Percentiles rank a stretch among this genome's conserved stretches.
These are phyloP conservation scores for Eospalax fontanierii DNA, from an alignment of 2,797 vertebrate genomes.

Conservation along the genomic window DNA sequence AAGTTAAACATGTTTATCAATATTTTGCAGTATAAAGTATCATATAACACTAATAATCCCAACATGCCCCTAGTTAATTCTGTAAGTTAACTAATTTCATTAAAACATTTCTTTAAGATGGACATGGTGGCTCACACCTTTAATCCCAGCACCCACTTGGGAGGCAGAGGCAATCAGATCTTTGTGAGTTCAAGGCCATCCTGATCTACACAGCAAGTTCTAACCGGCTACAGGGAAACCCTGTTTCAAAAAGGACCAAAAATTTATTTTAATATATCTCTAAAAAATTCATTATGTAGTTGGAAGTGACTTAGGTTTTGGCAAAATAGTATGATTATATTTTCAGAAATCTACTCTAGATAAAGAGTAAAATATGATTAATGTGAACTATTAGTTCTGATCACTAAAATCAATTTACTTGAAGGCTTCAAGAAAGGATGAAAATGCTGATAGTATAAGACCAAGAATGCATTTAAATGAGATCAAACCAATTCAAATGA, in stretches of 20 bases:
- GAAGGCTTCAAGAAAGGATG: conserved; percentile 40
- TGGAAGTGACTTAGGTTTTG: conserved; percentile 61
- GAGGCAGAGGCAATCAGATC: too few species aligned
- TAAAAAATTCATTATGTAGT: conserved; percentile 53
- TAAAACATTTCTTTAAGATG: too few species aligned
- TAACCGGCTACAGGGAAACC: too few species aligned
- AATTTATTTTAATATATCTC: conserved; percentile 50
- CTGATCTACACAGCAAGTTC: too few species aligned
- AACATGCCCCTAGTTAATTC: background rate
- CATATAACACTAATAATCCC: conserved; percentile 31
- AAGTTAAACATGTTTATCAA: conserved; percentile 70
- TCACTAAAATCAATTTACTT: conserved; percentile 49
- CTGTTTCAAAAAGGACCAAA: too few species aligned
- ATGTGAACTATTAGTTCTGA: conserved; percentile 50
- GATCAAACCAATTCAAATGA: background rate
- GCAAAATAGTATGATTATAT: conserved; percentile 47
- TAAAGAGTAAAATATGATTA: conserved; percentile 54
- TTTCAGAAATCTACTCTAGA: conserved; percentile 41
- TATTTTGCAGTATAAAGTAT: conserved; percentile 36
- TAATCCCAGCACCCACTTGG: too few species aligned
- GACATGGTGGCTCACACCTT: too few species aligned
- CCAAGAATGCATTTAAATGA: background rate
- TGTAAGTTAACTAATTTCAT: conserved; percentile 64
- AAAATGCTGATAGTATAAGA: background rate
- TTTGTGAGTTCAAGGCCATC: too few species aligned